These are phyloP conservation scores for Alosa alosa DNA, from an alignment of 2,113 vertebrate genomes.

Conservation along the genomic window DNA sequence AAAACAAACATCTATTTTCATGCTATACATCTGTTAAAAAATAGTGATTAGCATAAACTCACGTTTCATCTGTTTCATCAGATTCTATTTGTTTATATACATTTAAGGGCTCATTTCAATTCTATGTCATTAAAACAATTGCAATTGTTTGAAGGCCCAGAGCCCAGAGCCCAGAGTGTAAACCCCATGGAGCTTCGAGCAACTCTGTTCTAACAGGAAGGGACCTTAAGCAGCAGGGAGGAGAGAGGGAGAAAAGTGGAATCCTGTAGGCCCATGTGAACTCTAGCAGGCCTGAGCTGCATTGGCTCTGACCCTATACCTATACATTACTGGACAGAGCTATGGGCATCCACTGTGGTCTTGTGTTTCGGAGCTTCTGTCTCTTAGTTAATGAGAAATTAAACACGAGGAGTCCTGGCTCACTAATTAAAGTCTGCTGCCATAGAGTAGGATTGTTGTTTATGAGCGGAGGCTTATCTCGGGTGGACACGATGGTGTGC, in stretches of 20 bases:
- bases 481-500: not conserved
- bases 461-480: not conserved
- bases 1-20: not conserved
- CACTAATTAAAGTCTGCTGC: not conserved
- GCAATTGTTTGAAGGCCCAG: too few relatives aligned
- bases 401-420: not conserved
- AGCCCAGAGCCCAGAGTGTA: too few relatives aligned
- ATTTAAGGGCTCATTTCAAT: too few relatives aligned
- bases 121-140: too few relatives aligned
- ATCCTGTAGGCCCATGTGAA: too few relatives aligned
- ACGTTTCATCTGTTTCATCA: too few relatives aligned
- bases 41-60: not conserved
- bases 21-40: not conserved
- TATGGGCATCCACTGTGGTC: not conserved
- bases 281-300: not conserved
- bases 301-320: not conserved
- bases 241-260: too few relatives aligned
- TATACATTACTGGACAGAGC: not conserved
- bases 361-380: not conserved
- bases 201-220: too few relatives aligned
- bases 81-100: too few relatives aligned
- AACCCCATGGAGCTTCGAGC: too few relatives aligned
- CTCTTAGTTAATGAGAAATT: slow-evolving; percentile 28
- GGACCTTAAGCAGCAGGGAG: too few relatives aligned
- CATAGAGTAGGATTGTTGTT: not conserved